Evolutionary conservation across 2,113 vertebrate species (phyloP), one percentile per base, ranked within the genome.

Genomic region (Sphyrna mokarran): DNA sequence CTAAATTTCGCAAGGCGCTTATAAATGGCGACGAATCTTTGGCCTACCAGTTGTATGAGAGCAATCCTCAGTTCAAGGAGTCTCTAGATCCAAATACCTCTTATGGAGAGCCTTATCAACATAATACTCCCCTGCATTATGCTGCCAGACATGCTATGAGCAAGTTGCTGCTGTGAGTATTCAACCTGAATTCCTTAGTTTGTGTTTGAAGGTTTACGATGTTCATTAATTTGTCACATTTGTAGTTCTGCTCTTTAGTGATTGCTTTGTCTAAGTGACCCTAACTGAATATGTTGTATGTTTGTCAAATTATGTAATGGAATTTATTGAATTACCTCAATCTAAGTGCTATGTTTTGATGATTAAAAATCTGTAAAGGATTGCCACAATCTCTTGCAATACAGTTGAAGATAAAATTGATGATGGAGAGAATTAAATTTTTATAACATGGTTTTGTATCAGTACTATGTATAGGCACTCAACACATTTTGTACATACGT

Each of bases 1-100:
- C 99, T 96, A 99, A 99, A 97, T 99, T 99, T 97, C 99, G 99
- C 95, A 99, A 99, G 98, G 98, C 99, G 96, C 98, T 99, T 96
- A 98, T 99, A 97, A 99, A 98, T 78, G 99, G 99, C 96, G 99
- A 99, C 96, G 99, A 99, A 97, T 97, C 98, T 96, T 97, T 99
- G 97, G 98, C 99, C 96, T 99, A 98, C 97, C 99, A 99, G 96
- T 98, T 99, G 95, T 99, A 99, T 26, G 99, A 99, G 97, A 98
- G 98, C 97, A 99, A 99, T 97, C 98, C 98, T 85, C 99, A 99
- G 96, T 98, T 99, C 94, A 99, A 99, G 97, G 99, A 99, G 97
- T 98, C 98, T 96, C 97, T 99, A 97, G 99, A 99, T 97, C 99
- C 99, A 96, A 99, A 99, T 97, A 98, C 98, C 96, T 99, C 99